Evolutionary conservation across 1,140 invertebrate genomes (phyloP), one percentile per base, ranked within the genome.

Genomic region (Calliopsis andreniformis): DNA sequence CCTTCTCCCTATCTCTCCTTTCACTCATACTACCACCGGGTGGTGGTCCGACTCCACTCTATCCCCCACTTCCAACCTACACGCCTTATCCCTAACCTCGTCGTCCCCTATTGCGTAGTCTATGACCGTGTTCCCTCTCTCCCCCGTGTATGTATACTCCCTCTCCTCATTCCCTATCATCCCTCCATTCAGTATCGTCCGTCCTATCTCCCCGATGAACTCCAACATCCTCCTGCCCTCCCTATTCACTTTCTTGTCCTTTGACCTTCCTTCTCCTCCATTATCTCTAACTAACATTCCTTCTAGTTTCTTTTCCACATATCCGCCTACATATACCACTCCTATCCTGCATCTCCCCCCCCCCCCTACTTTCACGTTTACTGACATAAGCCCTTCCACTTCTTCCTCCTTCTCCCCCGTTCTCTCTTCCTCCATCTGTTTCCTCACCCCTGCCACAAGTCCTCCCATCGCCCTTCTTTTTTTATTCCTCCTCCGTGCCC

Each of bases 161-260:
- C 76, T 72, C 25, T 73, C 80, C 25, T 72, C 66, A 35, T 80
- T 78, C 7, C 81, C 78, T n/a, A 56, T 30, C 42, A 56, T 62
- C n/a, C 42, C 49, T 14, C 77, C 80, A 39, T 83, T 83, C n/a
- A 73, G 16, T 4, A 83, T 78, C n/a, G 28, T 32, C 72, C 77
- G 78, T 0, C 81, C 81, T 49, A 30, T 61, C 35, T 80, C 69
- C 16, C 67, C 63, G 12, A 78, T 3, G 6, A 47, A 4, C 12
- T 76, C 39, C 2, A 78, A 3, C 3, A 56, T 3, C 18, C 71
- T 39, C 1, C 30, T 67, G 20, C 78, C 81, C 20, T 83, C 78
- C n/a, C n/a, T 59, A 12, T 79, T 79, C 12, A 49, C 23, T 20
- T 18, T 53, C 23, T 45, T 69, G 45, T 82, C 76, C 25, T 79